phyloP scores from a whole-genome alignment of 2,888 invertebrate genomes.

The Carterocephalus palaemon region DNA sequence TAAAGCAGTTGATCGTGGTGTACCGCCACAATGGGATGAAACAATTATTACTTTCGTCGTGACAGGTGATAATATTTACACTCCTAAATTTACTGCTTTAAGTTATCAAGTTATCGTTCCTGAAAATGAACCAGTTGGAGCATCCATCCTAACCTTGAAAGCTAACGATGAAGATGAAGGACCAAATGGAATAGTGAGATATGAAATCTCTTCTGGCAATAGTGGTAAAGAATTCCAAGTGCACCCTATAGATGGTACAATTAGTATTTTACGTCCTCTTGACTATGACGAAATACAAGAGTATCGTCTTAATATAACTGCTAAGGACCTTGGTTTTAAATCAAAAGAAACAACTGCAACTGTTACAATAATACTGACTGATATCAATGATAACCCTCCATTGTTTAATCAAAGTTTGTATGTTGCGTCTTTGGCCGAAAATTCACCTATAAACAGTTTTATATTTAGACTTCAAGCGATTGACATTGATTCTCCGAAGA shows the following conservation, averaged over 20 bases:
- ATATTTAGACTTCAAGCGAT: conserved; percentile 87
- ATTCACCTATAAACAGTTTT: conserved; percentile 85
- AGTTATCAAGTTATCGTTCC: conserved; percentile 94
- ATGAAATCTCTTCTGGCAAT: conserved; percentile 91
- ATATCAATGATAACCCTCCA: conserved; percentile 96
- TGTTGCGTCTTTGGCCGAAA: conserved; percentile 89
- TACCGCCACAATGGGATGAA: conserved; percentile 90
- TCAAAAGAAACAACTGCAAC: conserved; percentile 87
- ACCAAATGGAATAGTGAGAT: conserved; percentile 93
- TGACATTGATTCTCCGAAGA: conserved; percentile 93
- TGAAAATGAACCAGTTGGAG: conserved; percentile 93
- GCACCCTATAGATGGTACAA: conserved; percentile 85
- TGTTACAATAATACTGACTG: conserved; percentile 91
- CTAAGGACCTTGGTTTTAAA: conserved; percentile 90
- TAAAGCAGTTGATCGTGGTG: conserved; percentile 91
- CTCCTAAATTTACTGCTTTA: conserved; percentile 89
- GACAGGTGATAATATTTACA: conserved; percentile 89
- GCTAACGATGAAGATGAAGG: conserved; percentile 92
- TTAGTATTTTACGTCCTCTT: conserved; percentile 87
- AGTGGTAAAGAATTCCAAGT: conserved; percentile 89
- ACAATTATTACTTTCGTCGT: conserved; percentile 85
- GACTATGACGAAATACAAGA: conserved; percentile 93
- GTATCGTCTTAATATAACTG: conserved; percentile 92
- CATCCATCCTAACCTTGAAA: conserved; percentile 89
- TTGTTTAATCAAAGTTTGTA: conserved; percentile 88